Evolutionary conservation across 2,797 vertebrate genomes (phyloP).

Genomic region (Valencia hispanica): DNA sequence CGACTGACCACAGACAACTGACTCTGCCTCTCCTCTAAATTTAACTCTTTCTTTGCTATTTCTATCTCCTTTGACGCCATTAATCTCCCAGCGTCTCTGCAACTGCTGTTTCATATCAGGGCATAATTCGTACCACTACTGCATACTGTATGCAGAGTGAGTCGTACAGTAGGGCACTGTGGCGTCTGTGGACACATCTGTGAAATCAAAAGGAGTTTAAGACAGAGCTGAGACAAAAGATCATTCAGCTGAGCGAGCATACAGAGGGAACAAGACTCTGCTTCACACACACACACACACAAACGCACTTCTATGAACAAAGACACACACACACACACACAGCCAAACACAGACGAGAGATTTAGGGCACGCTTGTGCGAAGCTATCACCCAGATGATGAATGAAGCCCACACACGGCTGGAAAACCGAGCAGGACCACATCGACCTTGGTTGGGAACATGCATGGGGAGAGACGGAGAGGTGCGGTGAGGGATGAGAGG

Average conservation of each 20-base stretch:
- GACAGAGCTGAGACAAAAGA: conserved; percentile 22
- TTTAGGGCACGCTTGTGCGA: conserved; percentile 64
- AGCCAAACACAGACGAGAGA: conserved; percentile 49
- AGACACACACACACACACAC: conserved; percentile 24
- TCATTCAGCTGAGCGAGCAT: conserved; percentile 36
- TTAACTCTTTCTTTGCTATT: conserved; percentile 3
- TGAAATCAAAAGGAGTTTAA: conserved; percentile 40
- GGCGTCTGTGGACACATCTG: conserved; percentile 16
- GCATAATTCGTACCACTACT: not conserved
- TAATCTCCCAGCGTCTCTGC: not conserved
- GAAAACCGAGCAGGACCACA: conserved; percentile 68
- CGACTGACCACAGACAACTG: conserved; percentile 17
- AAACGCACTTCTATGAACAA: not conserved
- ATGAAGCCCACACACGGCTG: conserved; percentile 74
- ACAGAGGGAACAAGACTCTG: conserved; percentile 21
- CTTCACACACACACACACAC: conserved; percentile 9
- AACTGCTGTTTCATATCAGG: not conserved
- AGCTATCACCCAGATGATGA: conserved; percentile 74
- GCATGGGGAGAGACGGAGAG: conserved; percentile 45
- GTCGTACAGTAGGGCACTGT: not conserved
- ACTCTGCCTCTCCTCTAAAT: conserved; percentile 6
- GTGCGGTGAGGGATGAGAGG: conserved; percentile 29
- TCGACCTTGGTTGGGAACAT: conserved; percentile 74
- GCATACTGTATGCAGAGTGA: not conserved
- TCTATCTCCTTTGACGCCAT: not conserved